A percentile compares a stretch with the other conserved stretches of the same genome.
Evolutionary conservation across 2,797 vertebrate genomes (phyloP).

Genomic region (Coccyzus lansbergi): DNA sequence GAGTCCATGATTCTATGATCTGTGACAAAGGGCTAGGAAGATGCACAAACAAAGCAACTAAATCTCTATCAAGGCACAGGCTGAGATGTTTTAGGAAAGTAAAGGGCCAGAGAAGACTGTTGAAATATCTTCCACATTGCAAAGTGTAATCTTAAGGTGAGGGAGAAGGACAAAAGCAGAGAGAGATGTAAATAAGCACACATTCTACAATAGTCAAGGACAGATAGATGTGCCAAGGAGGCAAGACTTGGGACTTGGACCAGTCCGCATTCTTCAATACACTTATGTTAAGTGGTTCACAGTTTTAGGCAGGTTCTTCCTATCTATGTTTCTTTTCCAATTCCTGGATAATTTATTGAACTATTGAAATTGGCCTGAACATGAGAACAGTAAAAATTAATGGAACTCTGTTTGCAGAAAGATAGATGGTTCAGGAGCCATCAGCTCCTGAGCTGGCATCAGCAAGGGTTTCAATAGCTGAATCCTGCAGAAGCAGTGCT

Average conservation of each 20-base stretch:
- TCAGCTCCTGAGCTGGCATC: conserved; percentile 8
- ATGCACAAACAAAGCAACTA: not conserved
- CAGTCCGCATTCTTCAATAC: not conserved
- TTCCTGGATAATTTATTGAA: not conserved
- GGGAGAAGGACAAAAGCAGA: not conserved
- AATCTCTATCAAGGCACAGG: not conserved
- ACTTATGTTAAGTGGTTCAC: not conserved
- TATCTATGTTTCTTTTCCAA: not conserved
- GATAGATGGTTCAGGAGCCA: not conserved
- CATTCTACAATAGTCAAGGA: not conserved
- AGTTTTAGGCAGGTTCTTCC: not conserved
- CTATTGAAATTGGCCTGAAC: not conserved
- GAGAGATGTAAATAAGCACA: not conserved
- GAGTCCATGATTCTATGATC: no score
- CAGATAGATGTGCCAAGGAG: not conserved
- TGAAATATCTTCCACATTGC: not conserved
- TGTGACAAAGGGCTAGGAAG: not conserved
- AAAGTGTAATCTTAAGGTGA: not conserved
- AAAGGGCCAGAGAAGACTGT: not conserved
- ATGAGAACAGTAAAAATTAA: not conserved
- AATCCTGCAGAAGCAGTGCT: not conserved
- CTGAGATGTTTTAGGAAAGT: not conserved
- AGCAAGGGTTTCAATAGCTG: not conserved
- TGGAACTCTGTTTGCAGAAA: not conserved
- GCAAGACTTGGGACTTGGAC: not conserved